Base-by-base conservation (phyloP, 1,140 invertebrate species). In the Araneus ventricosus region DNA sequence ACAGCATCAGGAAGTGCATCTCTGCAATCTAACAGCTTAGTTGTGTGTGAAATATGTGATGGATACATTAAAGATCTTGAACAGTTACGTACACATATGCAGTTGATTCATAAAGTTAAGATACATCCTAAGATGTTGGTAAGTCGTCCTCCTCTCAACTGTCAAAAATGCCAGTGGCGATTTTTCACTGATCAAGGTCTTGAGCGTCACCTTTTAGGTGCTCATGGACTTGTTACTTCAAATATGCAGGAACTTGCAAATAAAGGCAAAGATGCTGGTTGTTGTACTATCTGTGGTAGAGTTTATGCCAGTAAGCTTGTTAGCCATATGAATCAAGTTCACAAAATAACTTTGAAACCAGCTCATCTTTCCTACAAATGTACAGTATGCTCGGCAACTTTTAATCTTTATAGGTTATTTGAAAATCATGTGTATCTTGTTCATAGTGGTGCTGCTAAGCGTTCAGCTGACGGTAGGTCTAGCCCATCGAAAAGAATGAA, bases 41-140 rank as follows among this genome's bases (percentile, higher is more conserved):
- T 99, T 93, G 98, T 99, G 94, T 99, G 98, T 95, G 98, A 99
- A 96, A 99, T 99, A 94, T 99, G 98, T 95, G 98, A 99, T 95
- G 98, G 98, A 61, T 99, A 98, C 94, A 98, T 99, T 90, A 99
- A 99, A 96, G 98, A 99, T 96, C 96, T 99, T 94, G 98, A 99
- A 94, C 98, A 99, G 95, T 96, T 99, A 63, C 96, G 98, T 94
- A 99, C 98, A 95, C 98, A 99, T 95, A 99, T 99, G 98, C 98
- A 98, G 94, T 98, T 98, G 97, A 98, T 98, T 95, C 98, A 99
- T 95, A 98, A 99, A 97, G 94, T 99, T 87, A 99, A 99, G 96
- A 99, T 99, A 95, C 98, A 99, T 96, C 98, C 98, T 93, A 99
- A 99, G 96, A 99, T 99, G 98, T 98, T 99, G 93, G 98, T 98